phyloP scores from a whole-genome alignment of 2,113 vertebrate genomes.

The Equus quagga region DNA sequence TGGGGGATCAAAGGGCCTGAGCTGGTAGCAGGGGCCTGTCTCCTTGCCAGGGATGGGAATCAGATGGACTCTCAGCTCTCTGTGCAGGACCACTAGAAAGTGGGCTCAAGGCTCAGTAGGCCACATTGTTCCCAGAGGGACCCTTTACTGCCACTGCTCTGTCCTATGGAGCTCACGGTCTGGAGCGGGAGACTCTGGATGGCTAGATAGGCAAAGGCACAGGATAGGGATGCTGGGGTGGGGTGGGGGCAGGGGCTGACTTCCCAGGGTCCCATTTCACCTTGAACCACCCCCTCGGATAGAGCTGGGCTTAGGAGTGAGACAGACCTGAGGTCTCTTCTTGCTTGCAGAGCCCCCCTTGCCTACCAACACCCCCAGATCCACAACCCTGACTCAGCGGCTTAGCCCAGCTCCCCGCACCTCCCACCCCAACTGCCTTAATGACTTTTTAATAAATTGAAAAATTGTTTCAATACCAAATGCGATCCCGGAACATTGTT shows the following conservation, averaged over 20 bases:
- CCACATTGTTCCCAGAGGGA: background rate
- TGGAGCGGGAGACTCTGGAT: background rate
- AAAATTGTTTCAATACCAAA: conserved; percentile 91
- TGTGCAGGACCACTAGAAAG: background rate
- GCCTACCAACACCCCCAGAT: background rate
- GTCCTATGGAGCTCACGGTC: background rate
- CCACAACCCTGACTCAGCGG: conserved; percentile 63
- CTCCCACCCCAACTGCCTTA: conserved; percentile 77
- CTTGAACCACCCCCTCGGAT: background rate
- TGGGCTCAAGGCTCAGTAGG: background rate
- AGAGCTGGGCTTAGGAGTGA: background rate
- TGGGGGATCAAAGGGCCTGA: background rate
- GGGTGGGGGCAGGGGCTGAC: background rate
- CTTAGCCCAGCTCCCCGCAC: conserved; percentile 78
- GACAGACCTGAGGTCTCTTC: background rate
- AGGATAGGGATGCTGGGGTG: background rate
- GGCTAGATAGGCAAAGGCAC: background rate
- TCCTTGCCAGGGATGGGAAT: background rate
- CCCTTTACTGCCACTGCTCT: background rate
- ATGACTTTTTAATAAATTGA: conserved; percentile 91
- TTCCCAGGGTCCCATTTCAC: background rate
- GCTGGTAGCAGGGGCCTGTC: background rate
- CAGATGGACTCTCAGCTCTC: background rate
- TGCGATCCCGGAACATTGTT: conserved; percentile 89
- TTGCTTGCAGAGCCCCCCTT: background rate